Conservation (phyloP, 2,113 vertebrate species). For the Lampris megalopsis region DNA sequence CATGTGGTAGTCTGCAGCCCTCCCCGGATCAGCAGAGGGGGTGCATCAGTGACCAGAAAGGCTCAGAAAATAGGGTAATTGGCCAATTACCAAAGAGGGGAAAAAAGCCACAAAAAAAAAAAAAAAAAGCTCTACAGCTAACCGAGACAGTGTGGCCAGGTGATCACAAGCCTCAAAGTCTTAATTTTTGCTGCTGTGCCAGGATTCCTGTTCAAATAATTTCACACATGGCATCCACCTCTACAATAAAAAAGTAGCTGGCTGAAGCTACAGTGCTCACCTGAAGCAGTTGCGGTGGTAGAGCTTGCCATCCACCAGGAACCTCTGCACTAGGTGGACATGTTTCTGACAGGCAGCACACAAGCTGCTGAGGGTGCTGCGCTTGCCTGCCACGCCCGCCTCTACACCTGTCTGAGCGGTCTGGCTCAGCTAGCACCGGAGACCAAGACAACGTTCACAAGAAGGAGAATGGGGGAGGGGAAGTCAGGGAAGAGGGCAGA, state of each 20-base stretch:
- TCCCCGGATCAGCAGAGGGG: too few species aligned
- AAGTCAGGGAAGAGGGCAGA: conserved; percentile 39
- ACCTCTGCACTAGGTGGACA: conserved; percentile 96
- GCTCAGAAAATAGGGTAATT: too few species aligned
- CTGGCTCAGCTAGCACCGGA: conserved; percentile 22
- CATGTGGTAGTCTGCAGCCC: too few species aligned
- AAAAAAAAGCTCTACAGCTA: not conserved
- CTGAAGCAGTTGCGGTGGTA: conserved; percentile 99
- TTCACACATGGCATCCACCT: not conserved
- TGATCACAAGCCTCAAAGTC: not conserved
- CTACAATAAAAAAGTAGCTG: not conserved
- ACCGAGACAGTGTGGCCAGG: not conserved
- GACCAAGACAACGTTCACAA: conserved; percentile 25
- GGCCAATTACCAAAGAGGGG: too few species aligned
- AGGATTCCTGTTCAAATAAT: not conserved
- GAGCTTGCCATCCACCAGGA: conserved; percentile 91
- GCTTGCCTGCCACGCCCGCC: conserved; percentile 26
- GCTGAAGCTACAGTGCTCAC: conserved; percentile 69
- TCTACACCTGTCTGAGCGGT: conserved; percentile 39
- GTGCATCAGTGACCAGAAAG: too few species aligned
- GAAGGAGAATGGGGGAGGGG: conserved; percentile 34
- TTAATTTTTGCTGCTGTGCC: not conserved
- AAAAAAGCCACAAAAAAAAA: too few species aligned
- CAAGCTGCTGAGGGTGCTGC: conserved; percentile 85
- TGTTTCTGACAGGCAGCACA: conserved; percentile 90